Conservation (phyloP, 2,797 vertebrate genomes). For the Sebastes miniatus region DNA sequence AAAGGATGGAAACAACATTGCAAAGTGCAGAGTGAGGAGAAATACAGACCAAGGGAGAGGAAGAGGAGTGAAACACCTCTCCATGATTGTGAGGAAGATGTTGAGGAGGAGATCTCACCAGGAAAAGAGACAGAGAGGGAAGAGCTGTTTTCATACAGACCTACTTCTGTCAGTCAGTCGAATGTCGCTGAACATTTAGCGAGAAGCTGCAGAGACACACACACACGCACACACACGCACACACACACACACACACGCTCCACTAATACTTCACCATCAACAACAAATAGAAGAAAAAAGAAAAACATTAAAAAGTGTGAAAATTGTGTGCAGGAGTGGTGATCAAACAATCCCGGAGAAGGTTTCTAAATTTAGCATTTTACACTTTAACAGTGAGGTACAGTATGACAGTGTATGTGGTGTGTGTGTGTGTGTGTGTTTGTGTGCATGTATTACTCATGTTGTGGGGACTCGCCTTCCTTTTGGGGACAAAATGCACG, state of each 20-base stretch:
- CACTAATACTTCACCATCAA: conserved; percentile 27
- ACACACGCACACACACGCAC: neutral
- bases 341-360: conserved; percentile 28
- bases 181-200: conserved; percentile 4
- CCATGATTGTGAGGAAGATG: conserved; percentile 22
- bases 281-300: conserved; percentile 15
- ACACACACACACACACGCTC: neutral
- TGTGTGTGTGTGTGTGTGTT: conserved; percentile 1
- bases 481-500: too few species aligned
- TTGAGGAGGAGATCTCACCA: conserved; percentile 38
- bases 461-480: too few species aligned
- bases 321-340: conserved; percentile 5
- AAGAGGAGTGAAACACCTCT: neutral
- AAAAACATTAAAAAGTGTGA: conserved; percentile 20
- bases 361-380: conserved; percentile 33
- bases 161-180: conserved; percentile 66
- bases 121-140: conserved; percentile 26
- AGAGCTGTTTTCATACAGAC: conserved; percentile 52
- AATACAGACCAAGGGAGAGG: neutral
- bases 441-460: neutral
- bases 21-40: neutral
- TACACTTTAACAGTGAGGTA: conserved; percentile 10
- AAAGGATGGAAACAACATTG: neutral
- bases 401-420: neutral
- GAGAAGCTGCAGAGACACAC: conserved; percentile 6